A percentile compares a stretch with the other conserved stretches of the same genome.
phyloP scores from a whole-genome alignment of 1,140 invertebrate species.

The Meloidogyne hapla region DNA sequence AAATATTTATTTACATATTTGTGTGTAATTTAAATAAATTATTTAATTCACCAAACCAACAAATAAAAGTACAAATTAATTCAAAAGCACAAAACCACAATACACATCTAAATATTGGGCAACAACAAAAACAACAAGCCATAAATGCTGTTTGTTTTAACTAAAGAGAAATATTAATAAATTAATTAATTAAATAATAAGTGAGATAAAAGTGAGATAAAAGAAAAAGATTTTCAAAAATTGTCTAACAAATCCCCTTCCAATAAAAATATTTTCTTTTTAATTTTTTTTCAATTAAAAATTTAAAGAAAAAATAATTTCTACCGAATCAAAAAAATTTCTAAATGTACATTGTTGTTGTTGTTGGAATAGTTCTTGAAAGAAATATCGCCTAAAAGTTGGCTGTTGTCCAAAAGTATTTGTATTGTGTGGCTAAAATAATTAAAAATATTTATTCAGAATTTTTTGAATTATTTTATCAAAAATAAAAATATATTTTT shows the following conservation, averaged over 20 bases:
- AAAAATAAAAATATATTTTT: no score
- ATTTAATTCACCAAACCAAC: constrained; percentile 33
- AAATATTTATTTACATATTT: constrained; percentile 12
- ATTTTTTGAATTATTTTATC: no score
- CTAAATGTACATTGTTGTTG: neutral
- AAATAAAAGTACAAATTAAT: constrained; percentile 36
- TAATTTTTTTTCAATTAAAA: no score
- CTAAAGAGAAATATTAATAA: constrained; percentile 1
- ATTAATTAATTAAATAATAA: no score
- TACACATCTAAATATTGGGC: constrained; percentile 37
- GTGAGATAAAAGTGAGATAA: no score
- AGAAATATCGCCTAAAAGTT: neutral
- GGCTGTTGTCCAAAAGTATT: neutral
- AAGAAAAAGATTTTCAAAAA: no score
- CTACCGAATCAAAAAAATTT: neutral
- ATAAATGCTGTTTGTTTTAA: constrained; percentile 13
- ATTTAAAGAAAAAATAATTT: neutral
- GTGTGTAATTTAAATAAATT: constrained; percentile 19
- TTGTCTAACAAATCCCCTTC: no score
- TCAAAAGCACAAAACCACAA: constrained; percentile 44
- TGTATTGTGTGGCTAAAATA: neutral
- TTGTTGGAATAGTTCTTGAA: neutral
- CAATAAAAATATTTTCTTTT: neutral
- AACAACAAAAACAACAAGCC: constrained; percentile 45
- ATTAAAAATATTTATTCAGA: neutral